Conservation (phyloP, 2,797 vertebrate species). For the Malacoctenus gilli region DNA sequence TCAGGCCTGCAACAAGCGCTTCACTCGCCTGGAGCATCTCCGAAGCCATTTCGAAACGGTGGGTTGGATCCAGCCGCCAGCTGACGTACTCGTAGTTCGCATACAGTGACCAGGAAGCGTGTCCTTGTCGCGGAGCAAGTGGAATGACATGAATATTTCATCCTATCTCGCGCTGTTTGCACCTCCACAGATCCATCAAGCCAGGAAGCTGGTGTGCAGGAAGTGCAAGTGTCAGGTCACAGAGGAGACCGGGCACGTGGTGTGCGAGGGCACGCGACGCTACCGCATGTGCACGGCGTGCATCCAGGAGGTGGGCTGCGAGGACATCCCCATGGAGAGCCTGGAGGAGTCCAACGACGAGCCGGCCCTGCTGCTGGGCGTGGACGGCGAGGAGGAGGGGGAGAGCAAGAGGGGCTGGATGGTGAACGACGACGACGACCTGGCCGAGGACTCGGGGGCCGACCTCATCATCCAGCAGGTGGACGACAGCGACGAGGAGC, state of each 20-base stretch:
- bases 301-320: constrained; percentile 90
- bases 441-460: constrained; percentile 91
- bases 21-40: constrained; percentile 94
- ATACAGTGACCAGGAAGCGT: too few relatives aligned
- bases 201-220: constrained; percentile 95
- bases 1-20: constrained; percentile 95
- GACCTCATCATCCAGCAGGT: constrained; percentile 96
- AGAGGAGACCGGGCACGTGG: constrained; percentile 91
- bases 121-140: too few relatives aligned
- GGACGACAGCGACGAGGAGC: constrained; percentile 93
- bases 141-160: background rate
- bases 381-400: constrained; percentile 87
- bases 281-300: constrained; percentile 93
- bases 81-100: too few relatives aligned
- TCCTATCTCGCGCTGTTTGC: background rate
- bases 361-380: constrained; percentile 83
- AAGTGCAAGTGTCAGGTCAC: constrained; percentile 95
- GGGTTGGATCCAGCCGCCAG: constrained; percentile 5
- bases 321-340: constrained; percentile 85
- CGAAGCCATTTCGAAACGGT: constrained; percentile 98
- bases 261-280: constrained; percentile 91
- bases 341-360: constrained; percentile 74
- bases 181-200: constrained; percentile 91
- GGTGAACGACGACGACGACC: constrained; percentile 85
- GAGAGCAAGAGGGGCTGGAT: constrained; percentile 88